Conservation (phyloP, 2,888 invertebrate species). For the Ichneumoninae sp. region DNA sequence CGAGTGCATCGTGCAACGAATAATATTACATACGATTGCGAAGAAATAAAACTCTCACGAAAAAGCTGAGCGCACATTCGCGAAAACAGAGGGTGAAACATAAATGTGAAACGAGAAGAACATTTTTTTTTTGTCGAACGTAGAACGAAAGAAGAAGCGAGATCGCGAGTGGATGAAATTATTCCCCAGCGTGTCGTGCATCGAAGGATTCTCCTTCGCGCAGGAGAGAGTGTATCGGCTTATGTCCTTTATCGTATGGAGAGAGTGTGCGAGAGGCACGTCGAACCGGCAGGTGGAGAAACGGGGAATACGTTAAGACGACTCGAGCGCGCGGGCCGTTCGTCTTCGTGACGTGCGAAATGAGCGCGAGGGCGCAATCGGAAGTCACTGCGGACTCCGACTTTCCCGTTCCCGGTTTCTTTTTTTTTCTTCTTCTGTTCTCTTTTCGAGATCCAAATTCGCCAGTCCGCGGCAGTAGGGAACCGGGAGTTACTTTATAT, state of each 20-base stretch:
- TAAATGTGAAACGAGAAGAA: slow-evolving; percentile 45
- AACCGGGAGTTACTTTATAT: slow-evolving; percentile 81
- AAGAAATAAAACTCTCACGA: background rate
- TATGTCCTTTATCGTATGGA: slow-evolving; percentile 73
- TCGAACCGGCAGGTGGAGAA: slow-evolving; percentile 55
- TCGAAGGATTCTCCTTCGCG: slow-evolving; percentile 65
- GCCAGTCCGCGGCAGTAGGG: slow-evolving; percentile 72
- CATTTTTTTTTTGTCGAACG: slow-evolving; percentile 41
- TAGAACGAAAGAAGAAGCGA: slow-evolving; percentile 55
- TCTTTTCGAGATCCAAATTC: slow-evolving; percentile 69
- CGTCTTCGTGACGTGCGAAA: slow-evolving; percentile 82
- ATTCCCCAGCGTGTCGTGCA: slow-evolving; percentile 81
- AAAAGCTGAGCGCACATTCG: background rate
- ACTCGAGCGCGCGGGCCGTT: slow-evolving; percentile 75
- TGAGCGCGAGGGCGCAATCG: slow-evolving; percentile 80
- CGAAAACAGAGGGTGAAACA: slow-evolving; percentile 14
- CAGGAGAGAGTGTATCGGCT: slow-evolving; percentile 67
- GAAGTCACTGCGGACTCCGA: slow-evolving; percentile 73
- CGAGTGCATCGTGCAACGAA: background rate
- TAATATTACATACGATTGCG: background rate
- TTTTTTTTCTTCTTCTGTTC: slow-evolving; percentile 23
- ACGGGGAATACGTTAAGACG: slow-evolving; percentile 63
- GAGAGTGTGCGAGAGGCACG: slow-evolving; percentile 49
- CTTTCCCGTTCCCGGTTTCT: slow-evolving; percentile 51
- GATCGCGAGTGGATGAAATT: slow-evolving; percentile 78